Evolutionary conservation across 92 coral and sea anemone genomes (phyloP), one percentile per base, ranked within the genome.

Genomic region (Anthopleura xanthogrammica): DNA sequence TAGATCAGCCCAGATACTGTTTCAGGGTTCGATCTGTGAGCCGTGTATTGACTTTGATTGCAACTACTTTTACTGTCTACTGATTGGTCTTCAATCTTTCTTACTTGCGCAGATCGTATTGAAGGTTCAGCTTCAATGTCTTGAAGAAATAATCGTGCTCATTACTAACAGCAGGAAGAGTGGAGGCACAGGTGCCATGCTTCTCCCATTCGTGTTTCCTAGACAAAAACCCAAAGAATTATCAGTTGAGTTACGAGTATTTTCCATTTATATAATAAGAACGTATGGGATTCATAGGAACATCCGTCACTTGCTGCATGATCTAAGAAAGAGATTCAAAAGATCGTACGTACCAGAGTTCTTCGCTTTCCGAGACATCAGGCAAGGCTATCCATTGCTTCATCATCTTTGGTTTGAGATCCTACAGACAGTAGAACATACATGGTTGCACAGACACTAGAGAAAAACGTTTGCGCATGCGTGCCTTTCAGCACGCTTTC

Each of bases 201-300:
- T 94, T 96, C 0, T 90, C 90, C 99, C 99, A 96, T 75, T 94
- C 98, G 54, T 96, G 99, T 58, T 77, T 77, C 98, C 98, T 94
- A 60, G 39, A 88, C 75, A 2, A 39, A 73, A 50, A 65, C 50
- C 50, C 50, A 46, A 46, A 46, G 36, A 29, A 29, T 29, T 9
- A 46, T 46, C 9, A 5, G 5, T 46, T 46, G 50, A 46, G 50
- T 5, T 46, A 46, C 50, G 5, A 46, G 50, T 46, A 46, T 46
- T 46, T 46, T 46, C 9, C 0, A 29, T 29, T 29, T 1, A 29
- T 29, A 29, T 29, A 29, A 29, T 29, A 29, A 29, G 36, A 29
- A 29, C 36, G 36, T 29, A 29, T 29, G 36, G 36, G n/a, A n/a
- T n/a, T n/a, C n/a, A n/a, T n/a, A n/a, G n/a, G 36, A 29, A 29